A percentile compares a stretch with the other conserved stretches of the same genome.
Conservation (phyloP, 2,113 vertebrate species). For the Pteronura brasiliensis region DNA sequence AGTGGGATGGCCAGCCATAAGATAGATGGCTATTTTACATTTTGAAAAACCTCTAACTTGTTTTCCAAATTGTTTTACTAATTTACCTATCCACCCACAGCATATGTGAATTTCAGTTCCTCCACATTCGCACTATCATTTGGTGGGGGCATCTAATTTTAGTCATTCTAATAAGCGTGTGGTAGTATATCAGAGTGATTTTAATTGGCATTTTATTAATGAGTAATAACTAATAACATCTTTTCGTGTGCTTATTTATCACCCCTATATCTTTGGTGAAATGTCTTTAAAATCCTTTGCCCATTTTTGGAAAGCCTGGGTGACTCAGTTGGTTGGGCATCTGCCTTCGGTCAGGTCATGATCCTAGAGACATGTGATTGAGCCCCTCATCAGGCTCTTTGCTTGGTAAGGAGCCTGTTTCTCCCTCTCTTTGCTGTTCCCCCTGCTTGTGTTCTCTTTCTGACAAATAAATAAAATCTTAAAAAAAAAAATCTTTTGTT, state of each 20-base stretch:
- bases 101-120: not conserved
- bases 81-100: not conserved
- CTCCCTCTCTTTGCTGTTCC: no score
- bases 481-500: not conserved
- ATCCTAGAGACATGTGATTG: no score
- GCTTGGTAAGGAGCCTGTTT: no score
- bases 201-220: slow-evolving; percentile 11
- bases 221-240: not conserved
- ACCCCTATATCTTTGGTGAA: not conserved
- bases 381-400: no score
- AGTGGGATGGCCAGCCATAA: not conserved
- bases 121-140: not conserved
- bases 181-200: not conserved
- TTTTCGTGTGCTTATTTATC: not conserved
- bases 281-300: not conserved
- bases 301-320: not conserved
- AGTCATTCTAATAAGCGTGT: not conserved
- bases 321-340: no score
- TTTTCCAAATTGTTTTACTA: not conserved
- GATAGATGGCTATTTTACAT: not conserved
- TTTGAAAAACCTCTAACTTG: not conserved
- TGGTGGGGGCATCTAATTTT: not conserved
- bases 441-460: no score
- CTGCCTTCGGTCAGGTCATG: no score
- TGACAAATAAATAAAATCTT: no score